Conservation (phyloP, 1,140 invertebrate genomes). For the Bombus sylvicola region DNA sequence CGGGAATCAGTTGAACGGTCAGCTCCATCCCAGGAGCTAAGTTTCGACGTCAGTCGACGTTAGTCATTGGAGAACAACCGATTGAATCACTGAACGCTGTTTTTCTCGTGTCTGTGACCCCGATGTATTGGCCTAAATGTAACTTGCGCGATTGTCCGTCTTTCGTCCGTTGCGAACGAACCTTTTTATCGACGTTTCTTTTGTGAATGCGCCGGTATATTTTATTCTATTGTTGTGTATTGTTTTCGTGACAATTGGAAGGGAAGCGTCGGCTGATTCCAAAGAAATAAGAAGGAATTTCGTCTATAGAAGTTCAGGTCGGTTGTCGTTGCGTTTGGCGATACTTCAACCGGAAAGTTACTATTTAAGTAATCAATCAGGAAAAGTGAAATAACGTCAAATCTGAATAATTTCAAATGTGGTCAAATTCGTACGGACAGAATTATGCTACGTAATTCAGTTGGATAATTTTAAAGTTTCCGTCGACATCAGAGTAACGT, state of each 20-base stretch:
- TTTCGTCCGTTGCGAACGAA: background rate
- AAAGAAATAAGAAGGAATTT: background rate
- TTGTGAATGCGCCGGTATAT: background rate
- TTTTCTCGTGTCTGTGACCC: conserved; percentile 8
- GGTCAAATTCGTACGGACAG: background rate
- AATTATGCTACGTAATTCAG: background rate
- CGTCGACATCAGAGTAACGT: too few species aligned
- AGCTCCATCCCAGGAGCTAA: conserved; percentile 25
- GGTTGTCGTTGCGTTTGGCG: background rate
- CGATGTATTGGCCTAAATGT: conserved; percentile 17
- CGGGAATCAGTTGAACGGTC: conserved; percentile 43
- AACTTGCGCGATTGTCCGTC: background rate
- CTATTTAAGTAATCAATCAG: background rate
- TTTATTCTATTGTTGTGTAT: background rate
- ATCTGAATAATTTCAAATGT: background rate
- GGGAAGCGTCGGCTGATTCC: background rate
- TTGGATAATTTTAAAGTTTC: background rate
- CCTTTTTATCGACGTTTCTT: background rate
- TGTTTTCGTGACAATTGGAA: conserved; percentile 1
- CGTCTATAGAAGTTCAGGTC: background rate
- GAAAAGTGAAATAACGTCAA: background rate
- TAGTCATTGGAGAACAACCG: conserved; percentile 39
- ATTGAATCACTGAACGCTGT: conserved; percentile 49
- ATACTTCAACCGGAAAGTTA: background rate
- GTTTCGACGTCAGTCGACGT: conserved; percentile 29